Evolutionary conservation across 2,888 invertebrate species (phyloP).

Genomic region (Diarsia mendica): DNA sequence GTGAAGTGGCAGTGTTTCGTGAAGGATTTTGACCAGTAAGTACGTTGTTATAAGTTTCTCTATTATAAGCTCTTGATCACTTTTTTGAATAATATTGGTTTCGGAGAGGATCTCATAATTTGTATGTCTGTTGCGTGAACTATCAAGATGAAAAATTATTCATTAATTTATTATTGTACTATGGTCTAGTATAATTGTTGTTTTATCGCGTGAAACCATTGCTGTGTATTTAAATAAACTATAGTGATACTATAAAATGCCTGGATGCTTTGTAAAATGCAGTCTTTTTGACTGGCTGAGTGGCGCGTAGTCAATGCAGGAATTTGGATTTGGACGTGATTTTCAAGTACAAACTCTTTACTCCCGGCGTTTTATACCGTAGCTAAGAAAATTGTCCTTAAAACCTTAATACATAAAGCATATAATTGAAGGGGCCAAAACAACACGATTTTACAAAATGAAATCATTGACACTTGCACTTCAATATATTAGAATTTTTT

Average conservation of each 20-base stretch:
- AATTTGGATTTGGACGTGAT: slow-evolving; percentile 48
- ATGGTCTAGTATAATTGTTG: slow-evolving; percentile 55
- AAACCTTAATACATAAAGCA: slow-evolving; percentile 27
- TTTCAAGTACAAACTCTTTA: slow-evolving; percentile 57
- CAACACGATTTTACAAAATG: slow-evolving; percentile 37
- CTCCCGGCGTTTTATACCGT: slow-evolving; percentile 38
- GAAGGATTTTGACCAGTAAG: slow-evolving; percentile 65
- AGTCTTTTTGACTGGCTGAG: slow-evolving; percentile 42
- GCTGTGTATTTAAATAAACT: slow-evolving; percentile 38
- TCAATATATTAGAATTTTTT: slow-evolving; percentile 42
- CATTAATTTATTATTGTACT: slow-evolving; percentile 58
- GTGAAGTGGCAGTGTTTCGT: slow-evolving; percentile 61
- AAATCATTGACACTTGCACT: slow-evolving; percentile 52
- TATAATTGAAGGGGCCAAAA: slow-evolving; percentile 65
- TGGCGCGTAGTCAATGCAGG: slow-evolving; percentile 21
- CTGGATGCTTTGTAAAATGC: slow-evolving; percentile 33
- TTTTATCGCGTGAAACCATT: slow-evolving; percentile 38
- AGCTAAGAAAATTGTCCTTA: slow-evolving; percentile 30
- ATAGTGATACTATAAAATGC: slow-evolving; percentile 36
- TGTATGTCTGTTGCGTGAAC: slow-evolving; percentile 51
- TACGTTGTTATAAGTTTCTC: slow-evolving; percentile 42
- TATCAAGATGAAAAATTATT: slow-evolving; percentile 39
- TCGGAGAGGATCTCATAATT: slow-evolving; percentile 61
- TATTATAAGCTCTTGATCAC: slow-evolving; percentile 48
- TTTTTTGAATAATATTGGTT: slow-evolving; percentile 52